phyloP scores from a whole-genome alignment of 2,113 vertebrate species.

The Azemiops feae region DNA sequence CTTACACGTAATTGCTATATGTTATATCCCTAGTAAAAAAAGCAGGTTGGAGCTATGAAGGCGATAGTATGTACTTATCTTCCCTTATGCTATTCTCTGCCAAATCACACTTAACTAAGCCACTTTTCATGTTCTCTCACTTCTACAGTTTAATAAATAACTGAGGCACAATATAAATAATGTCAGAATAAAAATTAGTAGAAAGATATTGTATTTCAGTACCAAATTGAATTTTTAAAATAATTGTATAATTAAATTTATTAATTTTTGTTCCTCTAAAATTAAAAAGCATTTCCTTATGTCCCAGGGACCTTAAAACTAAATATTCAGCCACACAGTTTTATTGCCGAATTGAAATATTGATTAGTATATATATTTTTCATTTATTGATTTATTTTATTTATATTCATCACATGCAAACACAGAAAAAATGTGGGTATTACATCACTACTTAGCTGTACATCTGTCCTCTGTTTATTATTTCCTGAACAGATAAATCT shows the following conservation, averaged over 20 bases:
- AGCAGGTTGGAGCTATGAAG: background rate
- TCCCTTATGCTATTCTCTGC: background rate
- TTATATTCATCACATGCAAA: slow-evolving; percentile 22
- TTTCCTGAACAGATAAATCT: slow-evolving; percentile 49
- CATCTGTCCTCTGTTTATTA: slow-evolving; percentile 28
- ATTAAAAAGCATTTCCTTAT: background rate
- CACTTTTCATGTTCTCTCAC: background rate
- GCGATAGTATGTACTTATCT: background rate
- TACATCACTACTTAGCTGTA: slow-evolving; percentile 36
- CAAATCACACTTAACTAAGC: background rate
- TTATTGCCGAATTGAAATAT: background rate
- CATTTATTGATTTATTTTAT: too few relatives aligned
- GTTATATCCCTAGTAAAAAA: background rate
- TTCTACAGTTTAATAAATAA: background rate
- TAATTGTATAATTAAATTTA: background rate
- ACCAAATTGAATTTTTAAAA: background rate
- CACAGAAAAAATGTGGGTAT: slow-evolving; percentile 49
- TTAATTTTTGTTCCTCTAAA: background rate
- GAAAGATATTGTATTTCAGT: background rate
- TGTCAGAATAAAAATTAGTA: background rate
- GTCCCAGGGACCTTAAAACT: slow-evolving; percentile 27
- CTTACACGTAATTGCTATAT: background rate
- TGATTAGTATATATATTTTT: slow-evolving; percentile 20
- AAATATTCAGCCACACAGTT: slow-evolving; percentile 16
- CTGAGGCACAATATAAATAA: background rate